Conservation (phyloP, 2,797 vertebrate genomes). For the Psittacula echo region DNA sequence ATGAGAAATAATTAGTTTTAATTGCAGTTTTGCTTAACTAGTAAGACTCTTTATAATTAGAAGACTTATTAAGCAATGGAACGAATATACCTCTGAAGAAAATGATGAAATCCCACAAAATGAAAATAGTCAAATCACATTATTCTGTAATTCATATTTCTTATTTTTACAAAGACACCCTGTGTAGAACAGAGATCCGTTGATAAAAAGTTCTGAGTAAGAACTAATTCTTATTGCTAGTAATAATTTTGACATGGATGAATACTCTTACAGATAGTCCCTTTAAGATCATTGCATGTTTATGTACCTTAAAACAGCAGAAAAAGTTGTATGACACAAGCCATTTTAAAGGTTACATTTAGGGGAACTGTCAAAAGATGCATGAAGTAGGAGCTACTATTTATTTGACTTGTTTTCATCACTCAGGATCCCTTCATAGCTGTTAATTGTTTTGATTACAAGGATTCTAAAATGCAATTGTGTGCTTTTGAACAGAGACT, state of each 20-base stretch:
- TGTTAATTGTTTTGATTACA: not conserved
- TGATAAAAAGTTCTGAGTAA: not conserved
- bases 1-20: conserved; percentile 2
- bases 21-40: conserved; percentile 30
- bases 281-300: not conserved
- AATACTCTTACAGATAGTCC: not conserved
- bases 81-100: not conserved
- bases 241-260: not conserved
- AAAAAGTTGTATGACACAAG: not conserved
- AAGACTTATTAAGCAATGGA: not conserved
- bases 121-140: not conserved
- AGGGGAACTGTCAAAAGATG: not conserved
- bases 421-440: not conserved
- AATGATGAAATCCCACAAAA: not conserved
- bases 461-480: not conserved
- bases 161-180: not conserved
- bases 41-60: not conserved
- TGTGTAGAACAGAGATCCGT: not conserved
- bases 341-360: not conserved
- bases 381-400: not conserved
- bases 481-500: not conserved
- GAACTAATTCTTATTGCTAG: not conserved
- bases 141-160: not conserved
- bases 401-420: not conserved
- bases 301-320: not conserved